Evolutionary conservation across 2,113 vertebrate genomes (phyloP), one percentile per base, ranked within the genome.

Genomic region (Gallinago media): DNA sequence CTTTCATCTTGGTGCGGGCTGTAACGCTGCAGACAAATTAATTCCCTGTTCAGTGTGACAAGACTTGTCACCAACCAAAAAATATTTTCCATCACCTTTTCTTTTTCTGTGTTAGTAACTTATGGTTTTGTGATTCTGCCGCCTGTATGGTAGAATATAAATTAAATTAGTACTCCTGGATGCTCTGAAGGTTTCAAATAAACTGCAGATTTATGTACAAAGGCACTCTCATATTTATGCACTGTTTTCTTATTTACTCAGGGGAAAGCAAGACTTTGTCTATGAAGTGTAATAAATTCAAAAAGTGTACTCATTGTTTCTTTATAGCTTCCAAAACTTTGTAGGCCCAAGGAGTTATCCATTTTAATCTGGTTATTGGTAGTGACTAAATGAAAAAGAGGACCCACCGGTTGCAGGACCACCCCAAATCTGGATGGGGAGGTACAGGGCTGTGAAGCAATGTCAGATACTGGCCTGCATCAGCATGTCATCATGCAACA

Each of bases 31-130:
- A 94, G 93, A 88, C 84, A 94, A 95, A 89, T 93, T 92, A 96
- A 89, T 95, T 67, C 38, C 31, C 2, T 76, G 47, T 47, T 79
- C 22, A 8, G 38, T n/a, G 50, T 95, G 96, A 97, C 90, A 96
- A 81, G 88, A 65, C 74, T 94, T 91, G 47, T 91, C 94, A 95
- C 80, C 80, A 1, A 18, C 62, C 50, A 55, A 82, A 94, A 85
- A 79, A 76, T 86, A 85, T 94, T 97, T 84, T 31, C 83, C 59
- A 68, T 92, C 14, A 11, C n/a, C 40, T 92, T 92, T 68, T 93
- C 88, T 92, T 84, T 76, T 84, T 76, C 92, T 63, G 75, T 93
- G 93, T 96, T 96, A 93, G 68, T 92, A 94, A 96, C 84, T 94
- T 95, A 96, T 56, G 75, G 66, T 63, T 96, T 92, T 54, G 67